A percentile compares a stretch with the other conserved stretches of the same genome.
Conservation (phyloP, 2,888 invertebrate genomes). For the Drosophila longiperda region DNA sequence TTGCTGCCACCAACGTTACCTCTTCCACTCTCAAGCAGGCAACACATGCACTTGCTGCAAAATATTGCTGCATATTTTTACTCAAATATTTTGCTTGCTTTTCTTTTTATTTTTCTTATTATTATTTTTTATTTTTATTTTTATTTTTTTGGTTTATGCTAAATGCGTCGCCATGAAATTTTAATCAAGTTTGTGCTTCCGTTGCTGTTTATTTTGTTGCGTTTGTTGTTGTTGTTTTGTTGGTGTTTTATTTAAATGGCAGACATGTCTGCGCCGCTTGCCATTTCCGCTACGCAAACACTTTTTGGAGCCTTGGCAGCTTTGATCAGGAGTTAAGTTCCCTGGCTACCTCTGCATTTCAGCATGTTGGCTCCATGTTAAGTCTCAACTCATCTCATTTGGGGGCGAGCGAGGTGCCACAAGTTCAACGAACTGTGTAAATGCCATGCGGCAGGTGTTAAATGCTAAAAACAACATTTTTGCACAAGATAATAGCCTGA, state of each 20-base stretch:
- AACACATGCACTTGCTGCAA: slow-evolving; percentile 26
- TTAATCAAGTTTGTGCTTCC: slow-evolving; percentile 74
- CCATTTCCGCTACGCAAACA: slow-evolving; percentile 62
- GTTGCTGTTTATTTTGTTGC: slow-evolving; percentile 29
- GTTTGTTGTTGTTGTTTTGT: slow-evolving; percentile 25
- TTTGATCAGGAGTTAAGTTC: slow-evolving; percentile 18
- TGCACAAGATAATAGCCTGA: background rate
- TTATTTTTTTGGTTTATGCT: slow-evolving; percentile 28
- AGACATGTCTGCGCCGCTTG: slow-evolving; percentile 76
- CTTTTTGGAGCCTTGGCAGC: slow-evolving; percentile 48
- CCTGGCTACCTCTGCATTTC: slow-evolving; percentile 1
- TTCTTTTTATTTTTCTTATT: background rate
- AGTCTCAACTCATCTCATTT: background rate
- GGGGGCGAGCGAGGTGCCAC: slow-evolving; percentile 3
- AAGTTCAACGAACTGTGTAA: slow-evolving; percentile 38
- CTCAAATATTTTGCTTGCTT: slow-evolving; percentile 13
- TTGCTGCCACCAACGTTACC: slow-evolving; percentile 16
- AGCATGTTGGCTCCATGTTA: background rate
- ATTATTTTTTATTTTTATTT: slow-evolving; percentile 4
- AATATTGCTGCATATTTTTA: slow-evolving; percentile 48
- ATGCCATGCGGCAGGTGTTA: background rate
- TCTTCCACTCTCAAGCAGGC: slow-evolving; percentile 3
- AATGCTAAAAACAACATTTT: slow-evolving; percentile 6
- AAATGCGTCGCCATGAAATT: slow-evolving; percentile 77
- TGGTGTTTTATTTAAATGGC: slow-evolving; percentile 52